phyloP scores from a whole-genome alignment of 2,888 invertebrate genomes.

The Xestia ashworthii region DNA sequence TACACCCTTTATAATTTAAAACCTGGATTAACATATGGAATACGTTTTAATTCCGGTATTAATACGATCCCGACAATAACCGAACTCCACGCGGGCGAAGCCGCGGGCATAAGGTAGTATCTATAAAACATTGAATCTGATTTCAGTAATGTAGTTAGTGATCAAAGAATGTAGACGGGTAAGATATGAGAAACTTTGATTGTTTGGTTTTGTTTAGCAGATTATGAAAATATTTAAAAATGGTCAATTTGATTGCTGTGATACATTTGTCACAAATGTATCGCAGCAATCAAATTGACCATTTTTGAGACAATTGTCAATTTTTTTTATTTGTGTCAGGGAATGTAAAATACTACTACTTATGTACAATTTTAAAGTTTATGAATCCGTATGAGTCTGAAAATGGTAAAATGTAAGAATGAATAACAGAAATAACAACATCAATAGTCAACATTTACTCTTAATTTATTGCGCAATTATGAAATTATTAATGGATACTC shows the following conservation, averaged over 20 bases:
- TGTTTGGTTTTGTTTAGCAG: too few species aligned
- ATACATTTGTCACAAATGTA: not conserved
- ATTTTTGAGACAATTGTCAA: too few species aligned
- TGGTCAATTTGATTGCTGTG: not conserved
- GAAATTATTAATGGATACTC: not conserved
- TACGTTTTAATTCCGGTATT: too few species aligned
- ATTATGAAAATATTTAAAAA: too few species aligned
- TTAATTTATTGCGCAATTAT: not conserved
- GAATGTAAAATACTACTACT: conserved; percentile 2
- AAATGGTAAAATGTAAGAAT: not conserved
- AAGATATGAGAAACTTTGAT: not conserved
- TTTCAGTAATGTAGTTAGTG: too few species aligned
- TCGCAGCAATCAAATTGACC: not conserved
- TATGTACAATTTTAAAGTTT: not conserved
- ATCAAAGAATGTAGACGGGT: not conserved
- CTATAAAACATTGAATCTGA: too few species aligned
- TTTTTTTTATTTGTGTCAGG: too few species aligned
- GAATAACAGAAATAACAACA: not conserved
- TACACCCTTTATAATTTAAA: too few species aligned
- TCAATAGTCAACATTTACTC: not conserved
- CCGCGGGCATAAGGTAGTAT: too few species aligned
- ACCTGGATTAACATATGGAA: too few species aligned
- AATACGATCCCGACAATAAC: too few species aligned
- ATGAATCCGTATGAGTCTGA: not conserved
- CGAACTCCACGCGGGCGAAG: too few species aligned